These are phyloP conservation scores for Eupeodes luniger DNA, from an alignment of 2,888 invertebrate genomes.

Conservation along the genomic window DNA sequence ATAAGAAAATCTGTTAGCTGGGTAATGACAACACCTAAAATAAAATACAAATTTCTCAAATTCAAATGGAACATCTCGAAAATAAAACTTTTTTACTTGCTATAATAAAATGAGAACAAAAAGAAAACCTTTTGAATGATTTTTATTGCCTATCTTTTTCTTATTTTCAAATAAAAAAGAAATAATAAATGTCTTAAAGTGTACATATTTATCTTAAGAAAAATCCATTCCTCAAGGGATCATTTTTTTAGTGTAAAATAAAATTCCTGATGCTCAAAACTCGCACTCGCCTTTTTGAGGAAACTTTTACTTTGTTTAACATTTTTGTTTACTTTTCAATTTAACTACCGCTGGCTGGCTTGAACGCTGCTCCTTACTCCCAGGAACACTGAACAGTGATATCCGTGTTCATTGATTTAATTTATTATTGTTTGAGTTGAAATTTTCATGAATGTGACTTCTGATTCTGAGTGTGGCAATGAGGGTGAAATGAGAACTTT, in stretches of 20 bases:
- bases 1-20: neutral
- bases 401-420: constrained; percentile 29
- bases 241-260: neutral
- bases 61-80: neutral
- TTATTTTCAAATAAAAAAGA: neutral
- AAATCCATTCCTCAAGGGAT: neutral
- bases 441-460: constrained; percentile 24
- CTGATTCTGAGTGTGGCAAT: neutral
- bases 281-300: neutral
- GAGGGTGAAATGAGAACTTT: neutral
- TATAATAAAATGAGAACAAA: neutral
- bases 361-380: neutral
- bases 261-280: neutral
- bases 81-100: constrained; percentile 9
- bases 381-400: neutral
- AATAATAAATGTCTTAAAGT: neutral
- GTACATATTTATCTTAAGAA: neutral
- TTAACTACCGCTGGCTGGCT: neutral
- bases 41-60: neutral
- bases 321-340: constrained; percentile 19
- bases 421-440: constrained; percentile 16
- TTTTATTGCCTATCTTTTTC: neutral
- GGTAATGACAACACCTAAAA: neutral
- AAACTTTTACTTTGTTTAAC: constrained; percentile 8
- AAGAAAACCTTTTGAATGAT: neutral